Base-by-base conservation (phyloP, 1,140 invertebrate species). In the Lethrus apterus region DNA sequence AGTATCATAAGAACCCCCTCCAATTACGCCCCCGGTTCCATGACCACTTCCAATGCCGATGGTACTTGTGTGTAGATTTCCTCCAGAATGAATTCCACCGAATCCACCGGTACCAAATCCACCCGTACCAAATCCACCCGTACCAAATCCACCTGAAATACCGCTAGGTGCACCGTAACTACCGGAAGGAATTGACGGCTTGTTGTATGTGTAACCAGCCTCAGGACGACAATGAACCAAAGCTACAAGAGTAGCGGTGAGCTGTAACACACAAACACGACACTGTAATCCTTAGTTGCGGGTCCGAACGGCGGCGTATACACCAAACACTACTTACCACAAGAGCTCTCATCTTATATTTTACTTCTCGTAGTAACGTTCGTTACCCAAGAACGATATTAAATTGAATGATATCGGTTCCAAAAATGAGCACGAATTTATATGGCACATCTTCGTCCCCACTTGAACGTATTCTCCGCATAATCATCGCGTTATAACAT, bases 141-240 rank as follows among this genome's bases (percentile, higher is more conserved):
- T 49, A 11, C 48, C 50, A 4, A 57, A 47, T 29, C 57, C 55
- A 7, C 58, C 54, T 10, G 55, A 58, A 17, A 44, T n/a, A 35
- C 46, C 44, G 13, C 60, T 54, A 9, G 49, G 50, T 11, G 49
- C 48, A 9, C 51, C 49, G 42, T 60, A 63, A 43, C 55, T 58
- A 11, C 54, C 54, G 23, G 51, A 51, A 9, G 56, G 26, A 35
- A 41, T 54, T 21, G 21, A n/a, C 18, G 54, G 44, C 45, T 46
- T 35, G 44, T 46, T 59, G 44, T 64, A 64, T 24, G 55, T 56
- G 21, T 64, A 62, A 33, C 54, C 51, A 31, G 48, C 48, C 45
- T 64, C 63, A 8, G 64, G 64, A 18, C 53, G 49, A 17, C 50
- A 62, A 34, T 57, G 56, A 31, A 47, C 57, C 34, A 59, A 50